Conservation (phyloP, 2,888 invertebrate genomes). For the Allygus modestus region DNA sequence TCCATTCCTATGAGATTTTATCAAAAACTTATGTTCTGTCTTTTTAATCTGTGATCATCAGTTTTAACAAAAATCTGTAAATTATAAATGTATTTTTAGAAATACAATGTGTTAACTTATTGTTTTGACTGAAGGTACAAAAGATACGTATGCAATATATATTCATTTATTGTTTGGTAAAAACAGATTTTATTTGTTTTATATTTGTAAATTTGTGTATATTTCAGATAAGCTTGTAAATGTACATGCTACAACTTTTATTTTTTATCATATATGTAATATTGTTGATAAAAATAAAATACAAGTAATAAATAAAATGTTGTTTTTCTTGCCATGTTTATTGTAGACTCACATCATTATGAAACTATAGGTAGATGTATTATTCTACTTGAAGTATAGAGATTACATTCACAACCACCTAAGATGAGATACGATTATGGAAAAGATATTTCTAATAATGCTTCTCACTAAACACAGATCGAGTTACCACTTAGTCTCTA, state of each 20-base stretch:
- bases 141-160: background rate
- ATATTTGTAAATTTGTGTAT: slow-evolving; percentile 19
- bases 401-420: too few species aligned
- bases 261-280: slow-evolving; percentile 6
- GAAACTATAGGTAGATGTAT: too few species aligned
- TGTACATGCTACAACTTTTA: slow-evolving; percentile 29
- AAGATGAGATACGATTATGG: too few species aligned
- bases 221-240: slow-evolving; percentile 3
- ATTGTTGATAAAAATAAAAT: slow-evolving; percentile 23
- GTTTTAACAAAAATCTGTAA: too few species aligned
- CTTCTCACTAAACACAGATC: too few species aligned
- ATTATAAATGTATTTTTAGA: background rate
- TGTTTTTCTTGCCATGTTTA: background rate
- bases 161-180: background rate
- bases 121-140: background rate
- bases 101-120: background rate
- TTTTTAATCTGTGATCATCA: background rate
- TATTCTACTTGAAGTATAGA: too few species aligned
- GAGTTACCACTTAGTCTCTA: too few species aligned
- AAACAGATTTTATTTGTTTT: background rate
- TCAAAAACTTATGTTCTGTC: too few species aligned
- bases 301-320: background rate
- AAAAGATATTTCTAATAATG: too few species aligned
- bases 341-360: too few species aligned
- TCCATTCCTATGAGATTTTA: too few species aligned